Percentiles rank a stretch among this genome's conserved stretches.
Conservation (phyloP, 1,140 invertebrate species). For the Drosophila baimaii region DNA sequence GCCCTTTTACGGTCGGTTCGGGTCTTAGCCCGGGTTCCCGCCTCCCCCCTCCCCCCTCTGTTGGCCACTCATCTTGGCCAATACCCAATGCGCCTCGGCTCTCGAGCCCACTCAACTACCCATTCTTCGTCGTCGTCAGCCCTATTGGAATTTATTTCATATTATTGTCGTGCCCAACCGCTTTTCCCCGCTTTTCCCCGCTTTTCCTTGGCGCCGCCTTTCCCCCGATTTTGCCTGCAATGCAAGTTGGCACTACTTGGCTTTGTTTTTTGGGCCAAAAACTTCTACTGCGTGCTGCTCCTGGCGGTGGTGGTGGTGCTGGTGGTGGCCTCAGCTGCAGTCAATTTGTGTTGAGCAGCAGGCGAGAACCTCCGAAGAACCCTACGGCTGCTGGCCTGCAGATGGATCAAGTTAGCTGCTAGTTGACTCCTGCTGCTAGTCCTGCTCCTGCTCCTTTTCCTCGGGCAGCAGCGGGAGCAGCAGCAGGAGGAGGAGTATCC, state of each 20-base stretch:
- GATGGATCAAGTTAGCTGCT: constrained; percentile 55
- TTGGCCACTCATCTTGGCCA: constrained; percentile 13
- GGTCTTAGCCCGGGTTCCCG: constrained; percentile 26
- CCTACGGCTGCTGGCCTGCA: constrained; percentile 51
- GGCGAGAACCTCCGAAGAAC: constrained; percentile 10
- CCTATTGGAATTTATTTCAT: constrained; percentile 76
- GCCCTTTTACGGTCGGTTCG: constrained; percentile 27
- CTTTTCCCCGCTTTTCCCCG: neutral
- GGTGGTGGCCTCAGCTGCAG: constrained; percentile 70
- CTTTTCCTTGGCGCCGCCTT: neutral
- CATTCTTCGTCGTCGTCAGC: constrained; percentile 7
- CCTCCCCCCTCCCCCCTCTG: neutral
- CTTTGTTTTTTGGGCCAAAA: constrained; percentile 73
- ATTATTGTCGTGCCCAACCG: constrained; percentile 59
- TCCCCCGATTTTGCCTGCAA: constrained; percentile 10
- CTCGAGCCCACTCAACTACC: constrained; percentile 33
- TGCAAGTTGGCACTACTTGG: constrained; percentile 63
- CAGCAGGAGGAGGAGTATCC: neutral
- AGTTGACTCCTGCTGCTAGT: constrained; percentile 42
- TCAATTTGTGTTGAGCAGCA: constrained; percentile 63
- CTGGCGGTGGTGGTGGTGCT: constrained; percentile 3
- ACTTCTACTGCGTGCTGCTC: constrained; percentile 34
- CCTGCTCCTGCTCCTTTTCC: no score
- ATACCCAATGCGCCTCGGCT: constrained; percentile 18
- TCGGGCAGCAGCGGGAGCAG: neutral